A percentile compares a stretch with the other conserved stretches of the same genome.
Evolutionary conservation across 2,113 vertebrate genomes (phyloP).

Genomic region (Elachura formosa): DNA sequence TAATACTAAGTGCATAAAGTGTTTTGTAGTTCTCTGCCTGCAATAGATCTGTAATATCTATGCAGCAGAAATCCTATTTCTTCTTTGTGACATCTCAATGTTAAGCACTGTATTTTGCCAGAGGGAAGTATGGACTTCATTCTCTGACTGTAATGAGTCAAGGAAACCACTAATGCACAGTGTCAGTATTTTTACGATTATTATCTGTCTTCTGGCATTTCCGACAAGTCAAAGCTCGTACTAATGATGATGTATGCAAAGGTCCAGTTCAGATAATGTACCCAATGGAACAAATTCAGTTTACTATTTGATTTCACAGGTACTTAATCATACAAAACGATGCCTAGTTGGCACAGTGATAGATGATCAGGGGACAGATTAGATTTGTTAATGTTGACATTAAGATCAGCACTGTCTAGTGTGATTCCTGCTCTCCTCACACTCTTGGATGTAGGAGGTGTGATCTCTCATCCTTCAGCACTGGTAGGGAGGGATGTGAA

Average conservation of each 20-base stretch:
- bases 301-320: constrained; percentile 42
- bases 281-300: constrained; percentile 1
- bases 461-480: not conserved
- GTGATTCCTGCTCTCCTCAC: not conserved
- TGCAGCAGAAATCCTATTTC: not conserved
- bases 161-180: not conserved
- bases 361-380: not conserved
- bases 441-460: not conserved
- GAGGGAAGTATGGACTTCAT: not conserved
- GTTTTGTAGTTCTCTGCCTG: not conserved
- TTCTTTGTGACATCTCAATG: not conserved
- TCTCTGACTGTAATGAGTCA: not conserved
- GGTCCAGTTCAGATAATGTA: not conserved
- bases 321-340: not conserved
- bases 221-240: not conserved
- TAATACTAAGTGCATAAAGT: not conserved
- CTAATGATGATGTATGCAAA: not conserved
- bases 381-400: not conserved
- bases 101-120: not conserved
- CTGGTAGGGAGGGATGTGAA: not conserved
- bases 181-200: not conserved
- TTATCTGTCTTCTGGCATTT: not conserved
- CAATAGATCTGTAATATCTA: not conserved
- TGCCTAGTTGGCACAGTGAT: not conserved
- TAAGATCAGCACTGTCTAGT: not conserved